A percentile compares a stretch with the other conserved stretches of the same genome.
Conservation (phyloP, 35 echinoderm and acorn worm genomes). For the Holothuria glaberrima region DNA sequence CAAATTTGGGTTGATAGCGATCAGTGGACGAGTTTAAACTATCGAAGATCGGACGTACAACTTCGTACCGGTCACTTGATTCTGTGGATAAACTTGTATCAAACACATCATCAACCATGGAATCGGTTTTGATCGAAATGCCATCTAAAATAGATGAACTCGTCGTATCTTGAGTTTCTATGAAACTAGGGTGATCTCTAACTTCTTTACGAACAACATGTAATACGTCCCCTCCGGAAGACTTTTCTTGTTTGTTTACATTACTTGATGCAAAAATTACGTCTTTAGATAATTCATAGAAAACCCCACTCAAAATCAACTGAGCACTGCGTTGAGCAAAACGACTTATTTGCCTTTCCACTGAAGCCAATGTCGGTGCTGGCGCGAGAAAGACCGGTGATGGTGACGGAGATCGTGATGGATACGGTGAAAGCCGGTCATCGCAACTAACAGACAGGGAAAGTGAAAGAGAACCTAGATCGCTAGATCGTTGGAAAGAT, state of each 20-base stretch:
- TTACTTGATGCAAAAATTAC: slow-evolving; percentile 27
- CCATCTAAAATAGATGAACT: slow-evolving; percentile 45
- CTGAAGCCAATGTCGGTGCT: background rate
- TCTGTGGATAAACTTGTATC: slow-evolving; percentile 7
- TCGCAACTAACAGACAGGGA: slow-evolving; percentile 58
- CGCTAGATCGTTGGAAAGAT: slow-evolving; percentile 57
- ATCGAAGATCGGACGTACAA: no score
- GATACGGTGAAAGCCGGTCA: slow-evolving; percentile 41
- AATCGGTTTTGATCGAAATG: slow-evolving; percentile 39
- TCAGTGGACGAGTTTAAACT: no score
- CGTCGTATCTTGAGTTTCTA: background rate
- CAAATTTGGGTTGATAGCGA: no score
- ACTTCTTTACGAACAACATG: background rate
- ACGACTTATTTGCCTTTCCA: slow-evolving; percentile 1
- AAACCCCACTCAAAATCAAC: slow-evolving; percentile 53
- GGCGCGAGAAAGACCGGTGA: slow-evolving; percentile 35
- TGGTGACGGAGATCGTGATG: slow-evolving; percentile 57
- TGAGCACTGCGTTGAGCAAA: slow-evolving; percentile 79
- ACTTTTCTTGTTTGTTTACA: background rate
- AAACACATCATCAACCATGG: slow-evolving; percentile 53
- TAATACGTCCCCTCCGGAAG: background rate
- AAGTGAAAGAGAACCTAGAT: slow-evolving; percentile 38
- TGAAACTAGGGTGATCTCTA: background rate
- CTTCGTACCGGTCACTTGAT: slow-evolving; percentile 11
- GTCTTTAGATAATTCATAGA: slow-evolving; percentile 84